These are phyloP conservation scores for Sipunculus nudus DNA, from an alignment of 2,888 invertebrate species.

Conservation along the genomic window DNA sequence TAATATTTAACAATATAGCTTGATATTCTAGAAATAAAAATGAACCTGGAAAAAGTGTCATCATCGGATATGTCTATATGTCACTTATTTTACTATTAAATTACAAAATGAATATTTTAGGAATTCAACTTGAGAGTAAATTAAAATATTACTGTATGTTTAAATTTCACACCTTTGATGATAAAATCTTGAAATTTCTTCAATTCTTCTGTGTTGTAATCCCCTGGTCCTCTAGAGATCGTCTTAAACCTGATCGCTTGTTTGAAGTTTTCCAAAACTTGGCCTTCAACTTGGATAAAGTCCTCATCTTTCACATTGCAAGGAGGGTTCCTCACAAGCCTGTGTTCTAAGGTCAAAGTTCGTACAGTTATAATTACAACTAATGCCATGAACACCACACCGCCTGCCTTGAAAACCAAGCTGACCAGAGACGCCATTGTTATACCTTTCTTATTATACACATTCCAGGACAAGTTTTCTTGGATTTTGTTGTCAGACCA, in stretches of 20 bases:
- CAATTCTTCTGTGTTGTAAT: constrained; percentile 23
- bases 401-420: too few species aligned
- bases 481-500: too few species aligned
- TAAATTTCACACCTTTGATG: constrained; percentile 13
- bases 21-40: too few species aligned
- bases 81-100: too few species aligned
- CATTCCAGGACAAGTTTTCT: too few species aligned
- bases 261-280: constrained; percentile 23
- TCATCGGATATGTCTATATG: too few species aligned
- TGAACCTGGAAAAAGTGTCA: too few species aligned
- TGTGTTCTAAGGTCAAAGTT: constrained; percentile 3
- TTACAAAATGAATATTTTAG: too few species aligned
- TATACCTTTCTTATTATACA: too few species aligned
- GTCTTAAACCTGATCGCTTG: constrained; percentile 28
- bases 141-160: background rate
- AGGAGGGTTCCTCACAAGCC: background rate
- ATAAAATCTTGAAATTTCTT: constrained; percentile 22
- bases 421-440: too few species aligned
- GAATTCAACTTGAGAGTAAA: background rate
- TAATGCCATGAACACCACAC: background rate
- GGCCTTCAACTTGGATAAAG: constrained; percentile 15
- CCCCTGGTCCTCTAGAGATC: constrained; percentile 11
- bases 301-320: background rate
- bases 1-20: too few species aligned
- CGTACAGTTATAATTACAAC: background rate